These are phyloP conservation scores for Poecile montanus DNA, from an alignment of 2,797 vertebrate genomes.

Conservation along the genomic window DNA sequence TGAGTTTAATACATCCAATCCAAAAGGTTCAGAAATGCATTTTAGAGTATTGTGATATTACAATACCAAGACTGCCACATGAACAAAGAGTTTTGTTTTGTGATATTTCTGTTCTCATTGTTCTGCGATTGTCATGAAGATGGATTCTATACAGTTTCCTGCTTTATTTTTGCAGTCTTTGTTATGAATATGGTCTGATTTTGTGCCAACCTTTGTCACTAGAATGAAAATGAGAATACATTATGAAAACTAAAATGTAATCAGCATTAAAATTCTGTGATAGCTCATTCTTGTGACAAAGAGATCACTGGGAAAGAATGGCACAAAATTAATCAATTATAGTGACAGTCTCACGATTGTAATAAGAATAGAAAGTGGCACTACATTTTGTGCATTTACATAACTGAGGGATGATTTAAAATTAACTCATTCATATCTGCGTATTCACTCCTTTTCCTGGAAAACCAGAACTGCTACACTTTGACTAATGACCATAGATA, in stretches of 20 bases:
- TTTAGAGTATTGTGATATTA: slow-evolving; percentile 40
- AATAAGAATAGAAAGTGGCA: slow-evolving; percentile 64
- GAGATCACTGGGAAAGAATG: slow-evolving; percentile 65
- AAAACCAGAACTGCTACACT: not conserved
- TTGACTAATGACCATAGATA: not conserved
- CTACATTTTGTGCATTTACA: slow-evolving; percentile 61
- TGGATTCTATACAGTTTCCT: slow-evolving; percentile 57
- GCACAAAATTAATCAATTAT: slow-evolving; percentile 71
- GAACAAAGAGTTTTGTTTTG: slow-evolving; percentile 60
- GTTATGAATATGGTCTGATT: slow-evolving; percentile 69
- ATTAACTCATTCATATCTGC: slow-evolving; percentile 50
- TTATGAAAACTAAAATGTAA: slow-evolving; percentile 63
- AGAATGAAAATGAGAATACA: slow-evolving; percentile 62
- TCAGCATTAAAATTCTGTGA: slow-evolving; percentile 65
- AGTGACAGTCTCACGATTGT: slow-evolving; percentile 51
- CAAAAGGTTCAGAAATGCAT: slow-evolving; percentile 38
- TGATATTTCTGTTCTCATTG: slow-evolving; percentile 60
- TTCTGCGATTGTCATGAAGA: slow-evolving; percentile 67
- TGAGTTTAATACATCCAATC: not conserved
- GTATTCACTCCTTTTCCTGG: not conserved
- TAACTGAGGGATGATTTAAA: slow-evolving; percentile 43
- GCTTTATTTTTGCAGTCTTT: slow-evolving; percentile 60
- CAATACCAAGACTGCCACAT: slow-evolving; percentile 24
- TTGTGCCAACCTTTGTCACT: slow-evolving; percentile 67
- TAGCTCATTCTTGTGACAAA: slow-evolving; percentile 66